These are phyloP conservation scores for Wiebesia pumilae DNA, from an alignment of 1,140 invertebrate genomes.

Conservation along the genomic window DNA sequence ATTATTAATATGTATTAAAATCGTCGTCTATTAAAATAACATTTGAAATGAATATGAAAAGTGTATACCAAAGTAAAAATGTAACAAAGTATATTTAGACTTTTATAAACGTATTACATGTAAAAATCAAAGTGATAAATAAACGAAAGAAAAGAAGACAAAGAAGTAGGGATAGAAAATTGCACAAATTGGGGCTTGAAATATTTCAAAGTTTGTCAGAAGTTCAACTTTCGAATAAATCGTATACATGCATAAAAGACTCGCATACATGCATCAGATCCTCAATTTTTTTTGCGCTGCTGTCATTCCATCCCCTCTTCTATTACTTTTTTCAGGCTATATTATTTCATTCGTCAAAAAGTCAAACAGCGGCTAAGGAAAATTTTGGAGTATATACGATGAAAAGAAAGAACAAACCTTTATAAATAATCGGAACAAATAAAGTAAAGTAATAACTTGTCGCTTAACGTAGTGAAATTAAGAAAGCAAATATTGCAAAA, in stretches of 20 bases:
- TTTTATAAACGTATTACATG: no score
- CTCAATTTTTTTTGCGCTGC: conserved; percentile 38
- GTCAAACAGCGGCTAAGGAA: conserved; percentile 14
- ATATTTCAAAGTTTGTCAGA: neutral
- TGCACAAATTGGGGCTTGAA: conserved; percentile 5
- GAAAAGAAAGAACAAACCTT: conserved; percentile 16
- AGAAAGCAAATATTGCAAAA: neutral
- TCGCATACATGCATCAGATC: neutral
- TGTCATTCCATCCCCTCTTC: neutral
- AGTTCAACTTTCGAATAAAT: neutral
- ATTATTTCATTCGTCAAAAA: conserved; percentile 31
- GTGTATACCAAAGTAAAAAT: no score
- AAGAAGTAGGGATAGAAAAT: neutral
- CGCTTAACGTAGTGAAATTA: neutral
- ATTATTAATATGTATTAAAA: no score
- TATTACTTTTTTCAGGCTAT: neutral
- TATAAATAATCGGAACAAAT: no score
- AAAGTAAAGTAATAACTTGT: neutral
- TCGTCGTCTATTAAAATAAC: no score
- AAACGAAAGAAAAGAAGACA: no score
- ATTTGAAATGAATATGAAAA: no score
- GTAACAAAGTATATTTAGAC: no score
- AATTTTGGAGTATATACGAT: conserved; percentile 26
- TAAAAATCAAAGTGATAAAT: no score
- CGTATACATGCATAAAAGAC: neutral